Evolutionary conservation across 2,113 vertebrate genomes (phyloP).

Genomic region (Tor tambroides): DNA sequence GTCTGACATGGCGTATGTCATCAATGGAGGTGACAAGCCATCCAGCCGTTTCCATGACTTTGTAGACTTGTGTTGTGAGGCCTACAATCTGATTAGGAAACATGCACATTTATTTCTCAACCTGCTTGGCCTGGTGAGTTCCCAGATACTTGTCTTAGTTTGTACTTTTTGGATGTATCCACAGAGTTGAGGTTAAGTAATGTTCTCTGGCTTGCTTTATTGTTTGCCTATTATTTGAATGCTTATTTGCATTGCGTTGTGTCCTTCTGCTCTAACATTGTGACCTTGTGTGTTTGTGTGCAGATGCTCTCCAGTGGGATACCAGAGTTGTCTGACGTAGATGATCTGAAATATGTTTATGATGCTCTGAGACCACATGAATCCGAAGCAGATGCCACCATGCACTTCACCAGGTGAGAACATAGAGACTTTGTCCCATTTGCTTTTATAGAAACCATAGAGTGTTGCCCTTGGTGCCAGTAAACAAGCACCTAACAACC

Average conservation of each 20-base stretch:
- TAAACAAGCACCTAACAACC: background rate
- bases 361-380: conserved; percentile 94
- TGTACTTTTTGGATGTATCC: background rate
- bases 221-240: background rate
- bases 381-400: conserved; percentile 92
- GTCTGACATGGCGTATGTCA: conserved; percentile 98
- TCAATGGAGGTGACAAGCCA: conserved; percentile 96
- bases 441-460: background rate
- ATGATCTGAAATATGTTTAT: conserved; percentile 95
- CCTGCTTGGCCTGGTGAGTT: conserved; percentile 91
- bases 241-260: background rate
- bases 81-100: conserved; percentile 98
- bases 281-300: conserved; percentile 27
- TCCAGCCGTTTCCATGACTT: conserved; percentile 98
- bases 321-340: conserved; percentile 91
- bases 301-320: conserved; percentile 98
- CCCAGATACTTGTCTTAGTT: background rate
- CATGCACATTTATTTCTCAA: conserved; percentile 98
- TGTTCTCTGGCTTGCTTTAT: background rate
- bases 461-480: background rate
- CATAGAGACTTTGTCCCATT: background rate
- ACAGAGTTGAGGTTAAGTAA: background rate
- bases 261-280: background rate
- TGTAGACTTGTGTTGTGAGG: conserved; percentile 97
- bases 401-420: conserved; percentile 92